Evolutionary conservation across 1,140 invertebrate species (phyloP).

Genomic region (Pseudachorutes palmiensis): DNA sequence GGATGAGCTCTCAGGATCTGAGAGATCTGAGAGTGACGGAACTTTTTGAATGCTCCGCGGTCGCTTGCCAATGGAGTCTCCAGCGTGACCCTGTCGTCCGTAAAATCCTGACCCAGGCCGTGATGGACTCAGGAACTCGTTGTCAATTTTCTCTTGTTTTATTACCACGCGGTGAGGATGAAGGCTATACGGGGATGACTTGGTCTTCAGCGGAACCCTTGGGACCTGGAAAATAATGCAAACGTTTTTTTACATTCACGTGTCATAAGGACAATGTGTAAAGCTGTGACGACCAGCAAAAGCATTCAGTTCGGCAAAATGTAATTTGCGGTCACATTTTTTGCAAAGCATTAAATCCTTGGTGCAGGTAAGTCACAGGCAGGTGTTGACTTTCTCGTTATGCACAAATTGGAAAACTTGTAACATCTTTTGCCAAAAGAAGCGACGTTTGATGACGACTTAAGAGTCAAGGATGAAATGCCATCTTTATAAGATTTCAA

Average conservation of each 20-base stretch:
- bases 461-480: neutral
- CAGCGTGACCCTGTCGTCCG: constrained; percentile 10
- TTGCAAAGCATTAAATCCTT: too few relatives aligned
- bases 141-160: constrained; percentile 49
- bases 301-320: too few relatives aligned
- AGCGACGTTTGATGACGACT: too few relatives aligned
- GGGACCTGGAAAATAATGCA: constrained; percentile 13
- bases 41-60: constrained; percentile 66
- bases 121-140: constrained; percentile 34
- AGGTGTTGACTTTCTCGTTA: constrained; percentile 12
- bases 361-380: constrained; percentile 23
- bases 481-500: neutral
- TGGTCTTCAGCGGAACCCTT: constrained; percentile 9
- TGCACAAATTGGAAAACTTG: neutral
- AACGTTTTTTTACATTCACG: too few relatives aligned
- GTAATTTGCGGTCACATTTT: too few relatives aligned
- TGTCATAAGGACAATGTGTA: too few relatives aligned
- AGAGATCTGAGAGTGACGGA: constrained; percentile 70
- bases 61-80: constrained; percentile 16
- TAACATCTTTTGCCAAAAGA: neutral
- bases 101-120: constrained; percentile 11
- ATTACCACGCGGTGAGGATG: constrained; percentile 28
- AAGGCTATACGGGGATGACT: neutral
- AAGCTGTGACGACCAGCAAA: too few relatives aligned
- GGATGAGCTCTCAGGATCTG: constrained; percentile 65